phyloP scores from a whole-genome alignment of 2,797 vertebrate genomes.

The Gambelia wislizenii region DNA sequence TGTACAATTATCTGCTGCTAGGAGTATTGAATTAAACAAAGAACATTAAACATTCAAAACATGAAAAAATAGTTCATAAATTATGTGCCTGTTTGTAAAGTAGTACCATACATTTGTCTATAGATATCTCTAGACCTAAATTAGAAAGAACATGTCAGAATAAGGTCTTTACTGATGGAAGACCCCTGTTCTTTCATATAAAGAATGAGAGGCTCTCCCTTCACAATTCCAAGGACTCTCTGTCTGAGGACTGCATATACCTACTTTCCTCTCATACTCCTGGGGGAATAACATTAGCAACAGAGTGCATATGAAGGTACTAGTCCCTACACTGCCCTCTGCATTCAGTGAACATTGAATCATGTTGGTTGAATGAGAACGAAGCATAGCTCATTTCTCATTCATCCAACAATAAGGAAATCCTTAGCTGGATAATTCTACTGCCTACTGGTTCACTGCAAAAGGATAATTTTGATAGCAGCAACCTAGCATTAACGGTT shows the following conservation, averaged over 20 bases:
- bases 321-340: background rate
- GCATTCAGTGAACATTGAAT: background rate
- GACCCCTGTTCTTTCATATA: background rate
- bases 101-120: background rate
- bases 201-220: background rate
- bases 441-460: background rate
- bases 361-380: background rate
- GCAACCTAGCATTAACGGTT: background rate
- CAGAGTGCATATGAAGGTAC: background rate
- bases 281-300: background rate
- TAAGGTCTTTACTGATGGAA: background rate
- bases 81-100: background rate
- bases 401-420: background rate
- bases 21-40: background rate
- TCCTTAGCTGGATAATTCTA: background rate
- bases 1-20: background rate
- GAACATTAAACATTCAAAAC: background rate
- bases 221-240: background rate
- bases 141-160: background rate
- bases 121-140: background rate
- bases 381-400: no score
- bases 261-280: background rate
- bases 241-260: background rate
- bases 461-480: background rate
- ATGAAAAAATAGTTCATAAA: background rate